Evolutionary conservation across 1,140 invertebrate species (phyloP).

Genomic region (Antheraea pernyi): DNA sequence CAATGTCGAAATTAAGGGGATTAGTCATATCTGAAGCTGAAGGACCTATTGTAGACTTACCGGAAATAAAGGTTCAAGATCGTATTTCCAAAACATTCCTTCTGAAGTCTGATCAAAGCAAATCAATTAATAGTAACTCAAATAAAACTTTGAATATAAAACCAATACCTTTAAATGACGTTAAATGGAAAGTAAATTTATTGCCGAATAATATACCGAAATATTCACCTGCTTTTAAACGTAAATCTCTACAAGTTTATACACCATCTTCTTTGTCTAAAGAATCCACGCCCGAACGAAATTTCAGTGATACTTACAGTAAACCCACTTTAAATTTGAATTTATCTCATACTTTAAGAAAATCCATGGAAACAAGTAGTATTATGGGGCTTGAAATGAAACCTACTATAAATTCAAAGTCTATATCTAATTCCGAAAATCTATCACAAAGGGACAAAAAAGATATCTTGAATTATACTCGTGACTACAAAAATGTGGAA

Average conservation of each 20-base stretch:
- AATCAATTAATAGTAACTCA: conserved; percentile 38
- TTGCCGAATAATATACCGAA: conserved; percentile 83
- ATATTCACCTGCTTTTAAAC: conserved; percentile 91
- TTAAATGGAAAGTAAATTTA: conserved; percentile 78
- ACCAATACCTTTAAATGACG: conserved; percentile 50
- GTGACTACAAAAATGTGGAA: conserved; percentile 65
- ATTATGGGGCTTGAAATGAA: conserved; percentile 15
- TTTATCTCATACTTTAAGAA: conserved; percentile 60
- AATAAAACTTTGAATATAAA: conserved; percentile 42
- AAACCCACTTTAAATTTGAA: conserved; percentile 46
- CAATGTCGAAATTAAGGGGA: conserved; percentile 90
- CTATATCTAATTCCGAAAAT: conserved; percentile 26
- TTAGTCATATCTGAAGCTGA: conserved; percentile 90
- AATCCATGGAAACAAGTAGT: conserved; percentile 48
- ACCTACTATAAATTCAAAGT: conserved; percentile 31
- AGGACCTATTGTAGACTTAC: conserved; percentile 80
- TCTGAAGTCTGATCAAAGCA: conserved; percentile 46
- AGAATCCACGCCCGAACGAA: conserved; percentile 65
- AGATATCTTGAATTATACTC: conserved; percentile 41
- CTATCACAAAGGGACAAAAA: conserved; percentile 51
- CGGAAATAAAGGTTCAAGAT: conserved; percentile 89
- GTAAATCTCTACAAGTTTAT: conserved; percentile 86
- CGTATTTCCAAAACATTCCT: conserved; percentile 53
- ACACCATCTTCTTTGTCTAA: conserved; percentile 70
- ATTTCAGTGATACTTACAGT: conserved; percentile 48